Conservation (phyloP, 2,888 invertebrate genomes). For the Ectemnius cavifrons region DNA sequence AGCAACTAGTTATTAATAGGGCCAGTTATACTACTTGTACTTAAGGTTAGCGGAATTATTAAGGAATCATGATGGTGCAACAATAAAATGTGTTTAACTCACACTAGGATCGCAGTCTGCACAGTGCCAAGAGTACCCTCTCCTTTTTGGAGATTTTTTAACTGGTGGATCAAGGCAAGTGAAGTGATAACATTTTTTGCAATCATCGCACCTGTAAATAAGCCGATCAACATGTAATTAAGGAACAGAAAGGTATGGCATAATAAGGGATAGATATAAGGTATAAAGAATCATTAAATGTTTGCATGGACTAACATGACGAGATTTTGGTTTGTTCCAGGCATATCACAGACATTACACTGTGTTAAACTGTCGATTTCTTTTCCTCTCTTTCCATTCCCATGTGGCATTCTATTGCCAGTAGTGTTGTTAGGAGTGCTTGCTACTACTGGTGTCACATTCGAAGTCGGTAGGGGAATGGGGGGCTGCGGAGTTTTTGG, state of each 20-base stretch:
- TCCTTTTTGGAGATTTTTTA: slow-evolving; percentile 94
- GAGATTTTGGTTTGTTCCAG: slow-evolving; percentile 83
- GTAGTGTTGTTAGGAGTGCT: slow-evolving; percentile 43
- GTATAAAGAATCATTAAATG: slow-evolving; percentile 11
- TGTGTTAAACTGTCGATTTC: slow-evolving; percentile 79
- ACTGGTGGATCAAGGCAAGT: slow-evolving; percentile 95
- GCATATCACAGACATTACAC: slow-evolving; percentile 84
- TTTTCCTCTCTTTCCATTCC: slow-evolving; percentile 70
- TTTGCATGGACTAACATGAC: slow-evolving; percentile 81
- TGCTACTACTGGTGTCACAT: slow-evolving; percentile 67
- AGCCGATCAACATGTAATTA: background rate
- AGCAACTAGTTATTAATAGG: slow-evolving; percentile 53
- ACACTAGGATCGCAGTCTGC: slow-evolving; percentile 96
- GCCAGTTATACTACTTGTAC: slow-evolving; percentile 46
- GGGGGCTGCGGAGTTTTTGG: slow-evolving; percentile 62
- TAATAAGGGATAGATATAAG: slow-evolving; percentile 4
- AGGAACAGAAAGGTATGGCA: slow-evolving; percentile 11
- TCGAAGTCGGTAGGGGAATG: slow-evolving; percentile 56
- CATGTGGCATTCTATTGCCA: slow-evolving; percentile 60
- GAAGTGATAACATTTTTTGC: slow-evolving; percentile 94
- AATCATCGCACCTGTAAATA: slow-evolving; percentile 90
- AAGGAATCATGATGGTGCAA: slow-evolving; percentile 1
- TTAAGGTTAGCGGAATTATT: slow-evolving; percentile 27
- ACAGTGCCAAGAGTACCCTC: slow-evolving; percentile 97
- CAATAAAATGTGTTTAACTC: slow-evolving; percentile 74